A percentile compares a stretch with the other conserved stretches of the same genome.
Conservation (phyloP, 2,113 vertebrate species). For the Ailurus styani region DNA sequence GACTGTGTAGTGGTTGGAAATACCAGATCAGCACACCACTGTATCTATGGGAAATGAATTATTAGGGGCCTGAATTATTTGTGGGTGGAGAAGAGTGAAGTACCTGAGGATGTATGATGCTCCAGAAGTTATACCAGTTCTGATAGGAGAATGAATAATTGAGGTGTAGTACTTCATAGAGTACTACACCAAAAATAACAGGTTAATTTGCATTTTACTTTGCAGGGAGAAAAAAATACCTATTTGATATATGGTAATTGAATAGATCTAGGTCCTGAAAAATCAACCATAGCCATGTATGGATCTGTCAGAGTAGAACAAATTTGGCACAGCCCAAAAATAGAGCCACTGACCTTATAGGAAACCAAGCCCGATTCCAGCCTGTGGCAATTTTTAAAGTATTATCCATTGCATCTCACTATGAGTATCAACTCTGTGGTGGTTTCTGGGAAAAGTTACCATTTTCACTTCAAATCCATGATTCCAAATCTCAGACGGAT, state of each 20-base stretch:
- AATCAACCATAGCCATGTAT: background rate
- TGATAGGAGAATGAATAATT: background rate
- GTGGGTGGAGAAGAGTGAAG: background rate
- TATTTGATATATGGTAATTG: background rate
- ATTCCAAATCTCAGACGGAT: background rate
- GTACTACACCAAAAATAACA: background rate
- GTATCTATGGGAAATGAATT: background rate
- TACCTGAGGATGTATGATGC: background rate
- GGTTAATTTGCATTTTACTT: background rate
- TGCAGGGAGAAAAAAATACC: background rate
- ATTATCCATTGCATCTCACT: background rate
- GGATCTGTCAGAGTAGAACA: background rate
- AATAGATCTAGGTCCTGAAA: background rate
- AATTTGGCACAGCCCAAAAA: background rate
- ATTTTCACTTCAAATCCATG: background rate
- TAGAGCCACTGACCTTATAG: background rate
- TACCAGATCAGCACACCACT: background rate
- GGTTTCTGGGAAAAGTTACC: background rate
- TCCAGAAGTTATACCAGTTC: background rate
- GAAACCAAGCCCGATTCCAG: background rate
- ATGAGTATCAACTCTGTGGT: background rate
- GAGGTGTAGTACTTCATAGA: background rate
- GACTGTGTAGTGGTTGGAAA: background rate
- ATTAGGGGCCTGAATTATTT: background rate
- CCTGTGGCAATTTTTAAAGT: background rate